Conservation (phyloP, 2,888 invertebrate species). For the Agonopterix heracliana region DNA sequence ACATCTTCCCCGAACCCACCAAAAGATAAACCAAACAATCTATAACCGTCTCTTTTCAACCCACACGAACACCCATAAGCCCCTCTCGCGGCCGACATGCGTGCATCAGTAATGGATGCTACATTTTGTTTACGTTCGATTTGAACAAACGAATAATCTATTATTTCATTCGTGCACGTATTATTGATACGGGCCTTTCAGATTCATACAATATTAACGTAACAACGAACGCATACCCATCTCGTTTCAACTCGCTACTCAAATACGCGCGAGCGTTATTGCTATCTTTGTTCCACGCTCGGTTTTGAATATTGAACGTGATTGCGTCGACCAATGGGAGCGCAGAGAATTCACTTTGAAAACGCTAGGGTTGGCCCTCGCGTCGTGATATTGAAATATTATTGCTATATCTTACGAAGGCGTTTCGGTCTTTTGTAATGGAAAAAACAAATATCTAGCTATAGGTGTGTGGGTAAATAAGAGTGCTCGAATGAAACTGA, state of each 20-base stretch:
- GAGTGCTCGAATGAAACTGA: conserved; percentile 53
- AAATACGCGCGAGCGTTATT: neutral
- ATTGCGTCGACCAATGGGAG: conserved; percentile 48
- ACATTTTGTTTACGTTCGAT: conserved; percentile 75
- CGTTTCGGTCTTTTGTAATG: conserved; percentile 67
- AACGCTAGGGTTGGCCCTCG: conserved; percentile 48
- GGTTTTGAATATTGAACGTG: conserved; percentile 48
- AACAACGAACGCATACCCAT: conserved; percentile 34
- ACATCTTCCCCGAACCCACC: conserved; percentile 27
- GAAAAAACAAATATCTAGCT: conserved; percentile 66
- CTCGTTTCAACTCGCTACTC: conserved; percentile 28
- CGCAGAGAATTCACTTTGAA: conserved; percentile 57
- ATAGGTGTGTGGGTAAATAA: conserved; percentile 50
- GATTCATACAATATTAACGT: conserved; percentile 65
- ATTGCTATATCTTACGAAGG: conserved; percentile 54
- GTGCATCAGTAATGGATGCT: conserved; percentile 68
- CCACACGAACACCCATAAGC: conserved; percentile 15
- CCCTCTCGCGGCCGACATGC: conserved; percentile 30
- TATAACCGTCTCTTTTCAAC: conserved; percentile 40
- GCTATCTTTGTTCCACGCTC: conserved; percentile 34
- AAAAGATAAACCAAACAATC: conserved; percentile 21
- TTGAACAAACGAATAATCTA: conserved; percentile 76
- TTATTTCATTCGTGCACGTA: conserved; percentile 76
- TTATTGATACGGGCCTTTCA: conserved; percentile 70
- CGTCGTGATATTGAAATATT: conserved; percentile 68